Conservation (phyloP, 1,140 invertebrate species). For the Rhopalosiphum padi region DNA sequence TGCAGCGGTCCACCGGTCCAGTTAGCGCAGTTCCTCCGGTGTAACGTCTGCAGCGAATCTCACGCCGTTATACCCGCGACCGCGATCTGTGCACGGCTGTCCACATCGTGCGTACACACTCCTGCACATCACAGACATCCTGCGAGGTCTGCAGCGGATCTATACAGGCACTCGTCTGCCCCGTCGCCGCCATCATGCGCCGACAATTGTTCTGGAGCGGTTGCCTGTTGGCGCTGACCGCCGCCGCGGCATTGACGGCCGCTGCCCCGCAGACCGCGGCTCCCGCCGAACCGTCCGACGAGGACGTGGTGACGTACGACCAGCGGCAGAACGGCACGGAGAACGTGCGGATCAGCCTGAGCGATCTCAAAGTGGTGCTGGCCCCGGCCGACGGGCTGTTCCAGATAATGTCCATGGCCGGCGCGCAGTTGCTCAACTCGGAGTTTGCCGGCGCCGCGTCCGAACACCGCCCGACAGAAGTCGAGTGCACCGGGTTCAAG, state of each 20-base stretch:
- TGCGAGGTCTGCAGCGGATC: not conserved
- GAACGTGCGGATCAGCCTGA: constrained; percentile 72
- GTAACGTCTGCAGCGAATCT: not conserved
- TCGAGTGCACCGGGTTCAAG: constrained; percentile 34
- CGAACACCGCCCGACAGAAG: constrained; percentile 30
- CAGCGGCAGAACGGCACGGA: constrained; percentile 76
- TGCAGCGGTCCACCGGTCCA: not conserved
- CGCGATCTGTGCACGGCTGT: not conserved
- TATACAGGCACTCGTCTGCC: not conserved
- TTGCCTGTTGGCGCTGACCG: not conserved
- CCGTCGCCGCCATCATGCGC: not conserved
- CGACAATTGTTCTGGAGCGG: not conserved
- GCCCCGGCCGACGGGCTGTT: constrained; percentile 68
- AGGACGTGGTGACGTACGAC: constrained; percentile 65
- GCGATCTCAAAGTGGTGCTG: constrained; percentile 71
- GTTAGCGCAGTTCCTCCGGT: not conserved
- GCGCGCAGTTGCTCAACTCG: constrained; percentile 24
- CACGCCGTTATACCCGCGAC: not conserved
- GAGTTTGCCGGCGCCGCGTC: constrained; percentile 4
- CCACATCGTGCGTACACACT: not conserved
- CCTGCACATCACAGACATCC: not conserved
- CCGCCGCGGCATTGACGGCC: not conserved
- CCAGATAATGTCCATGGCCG: constrained; percentile 53
- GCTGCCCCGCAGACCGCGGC: constrained; percentile 4
- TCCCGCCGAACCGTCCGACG: not conserved